A percentile compares a stretch with the other conserved stretches of the same genome.
Evolutionary conservation across 64 coral and sea anemone genomes (phyloP).

Genomic region (Dendronephthya gigantea): DNA sequence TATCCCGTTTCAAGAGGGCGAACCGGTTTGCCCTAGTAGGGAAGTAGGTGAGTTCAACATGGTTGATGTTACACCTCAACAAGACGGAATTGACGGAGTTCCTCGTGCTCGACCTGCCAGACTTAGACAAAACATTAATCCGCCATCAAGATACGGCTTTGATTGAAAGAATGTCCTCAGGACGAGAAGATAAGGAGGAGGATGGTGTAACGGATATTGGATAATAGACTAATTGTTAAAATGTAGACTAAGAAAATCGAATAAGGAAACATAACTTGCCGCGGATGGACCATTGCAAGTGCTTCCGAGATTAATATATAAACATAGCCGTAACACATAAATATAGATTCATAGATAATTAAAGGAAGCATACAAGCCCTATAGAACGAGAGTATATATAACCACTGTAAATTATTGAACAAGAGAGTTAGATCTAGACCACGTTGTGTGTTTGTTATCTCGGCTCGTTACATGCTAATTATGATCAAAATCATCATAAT

Average conservation of each 20-base stretch:
- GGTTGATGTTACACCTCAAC: neutral
- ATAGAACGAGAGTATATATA: neutral
- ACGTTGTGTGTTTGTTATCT: neutral
- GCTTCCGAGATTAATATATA: neutral
- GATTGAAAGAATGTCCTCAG: neutral
- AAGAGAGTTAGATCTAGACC: neutral
- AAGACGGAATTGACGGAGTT: neutral
- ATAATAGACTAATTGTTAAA: too few species aligned
- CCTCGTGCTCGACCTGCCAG: neutral
- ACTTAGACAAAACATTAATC: neutral
- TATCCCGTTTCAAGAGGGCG: neutral
- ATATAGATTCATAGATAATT: too few species aligned
- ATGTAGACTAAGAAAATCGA: neutral
- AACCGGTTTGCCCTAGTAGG: conserved; percentile 13
- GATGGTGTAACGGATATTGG: neutral
- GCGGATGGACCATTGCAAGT: neutral
- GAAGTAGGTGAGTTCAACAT: neutral
- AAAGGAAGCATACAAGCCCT: too few species aligned
- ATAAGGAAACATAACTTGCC: neutral
- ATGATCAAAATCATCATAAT: too few species aligned
- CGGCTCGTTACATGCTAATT: neutral
- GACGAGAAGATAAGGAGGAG: neutral
- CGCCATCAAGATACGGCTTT: neutral
- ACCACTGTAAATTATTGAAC: neutral
- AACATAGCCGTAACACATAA: too few species aligned